These are phyloP conservation scores for Remorina albescens DNA, from an alignment of 2,797 vertebrate species.

Conservation along the genomic window DNA sequence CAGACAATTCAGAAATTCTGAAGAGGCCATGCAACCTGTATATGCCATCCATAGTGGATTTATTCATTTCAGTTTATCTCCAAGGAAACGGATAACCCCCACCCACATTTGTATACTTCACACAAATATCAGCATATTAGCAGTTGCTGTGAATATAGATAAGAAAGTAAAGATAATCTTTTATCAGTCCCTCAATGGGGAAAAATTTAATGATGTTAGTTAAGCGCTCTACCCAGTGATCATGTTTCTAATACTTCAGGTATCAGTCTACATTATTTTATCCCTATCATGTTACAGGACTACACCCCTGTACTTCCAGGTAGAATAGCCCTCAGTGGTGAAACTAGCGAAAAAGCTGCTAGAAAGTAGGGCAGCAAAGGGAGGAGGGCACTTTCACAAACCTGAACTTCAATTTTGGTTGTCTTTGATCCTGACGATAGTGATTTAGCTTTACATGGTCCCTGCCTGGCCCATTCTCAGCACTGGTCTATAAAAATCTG, in stretches of 20 bases:
- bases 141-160: no score
- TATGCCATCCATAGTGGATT: not conserved
- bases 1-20: not conserved
- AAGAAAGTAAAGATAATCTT: no score
- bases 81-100: not conserved
- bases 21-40: no score
- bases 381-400: conserved; percentile 48
- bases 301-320: conserved; percentile 23
- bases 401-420: conserved; percentile 50
- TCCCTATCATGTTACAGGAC: not conserved
- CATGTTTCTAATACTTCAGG: not conserved
- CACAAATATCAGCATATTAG: no score
- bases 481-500: conserved; percentile 59
- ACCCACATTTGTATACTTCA: no score
- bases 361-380: conserved; percentile 74
- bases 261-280: conserved; percentile 20
- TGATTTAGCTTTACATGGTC: conserved; percentile 50
- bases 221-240: not conserved
- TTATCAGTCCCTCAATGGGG: no score
- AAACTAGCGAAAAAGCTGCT: conserved; percentile 29
- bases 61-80: not conserved
- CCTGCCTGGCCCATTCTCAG: conserved; percentile 40
- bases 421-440: conserved; percentile 71
- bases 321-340: conserved; percentile 7
- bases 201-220: no score